These are phyloP conservation scores for Gavia stellata DNA, from an alignment of 2,113 vertebrate genomes.

Conservation along the genomic window DNA sequence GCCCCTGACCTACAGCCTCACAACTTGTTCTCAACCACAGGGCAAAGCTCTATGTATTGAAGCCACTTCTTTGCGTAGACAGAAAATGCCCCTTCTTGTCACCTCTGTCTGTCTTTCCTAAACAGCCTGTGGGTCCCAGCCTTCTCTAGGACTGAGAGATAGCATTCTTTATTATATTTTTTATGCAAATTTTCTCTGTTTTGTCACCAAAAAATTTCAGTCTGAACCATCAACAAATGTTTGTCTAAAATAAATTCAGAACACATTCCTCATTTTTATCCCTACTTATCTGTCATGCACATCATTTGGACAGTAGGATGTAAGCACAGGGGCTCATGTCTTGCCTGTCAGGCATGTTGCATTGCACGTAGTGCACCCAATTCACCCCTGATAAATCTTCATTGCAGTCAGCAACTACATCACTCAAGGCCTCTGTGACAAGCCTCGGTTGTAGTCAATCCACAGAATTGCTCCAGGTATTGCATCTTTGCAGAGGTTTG, in stretches of 20 bases:
- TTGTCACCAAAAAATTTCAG: neutral
- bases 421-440: neutral
- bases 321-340: neutral
- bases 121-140: neutral
- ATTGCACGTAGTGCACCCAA: neutral
- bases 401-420: neutral
- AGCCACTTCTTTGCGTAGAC: neutral
- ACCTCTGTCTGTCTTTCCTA: neutral
- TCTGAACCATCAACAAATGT: neutral
- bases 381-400: conserved; percentile 6
- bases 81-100: neutral
- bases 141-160: neutral
- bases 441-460: neutral
- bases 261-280: neutral
- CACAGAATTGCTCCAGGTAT: neutral
- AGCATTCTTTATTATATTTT: neutral
- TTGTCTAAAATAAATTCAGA: neutral
- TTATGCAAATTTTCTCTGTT: neutral
- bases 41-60: neutral
- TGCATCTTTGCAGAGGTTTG: neutral
- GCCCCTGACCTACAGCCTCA: neutral
- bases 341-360: neutral
- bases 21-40: neutral
- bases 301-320: neutral
- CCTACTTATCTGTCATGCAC: neutral